Conservation (phyloP, 92 coral and sea anemone genomes). For the Zoanthus gigantus region DNA sequence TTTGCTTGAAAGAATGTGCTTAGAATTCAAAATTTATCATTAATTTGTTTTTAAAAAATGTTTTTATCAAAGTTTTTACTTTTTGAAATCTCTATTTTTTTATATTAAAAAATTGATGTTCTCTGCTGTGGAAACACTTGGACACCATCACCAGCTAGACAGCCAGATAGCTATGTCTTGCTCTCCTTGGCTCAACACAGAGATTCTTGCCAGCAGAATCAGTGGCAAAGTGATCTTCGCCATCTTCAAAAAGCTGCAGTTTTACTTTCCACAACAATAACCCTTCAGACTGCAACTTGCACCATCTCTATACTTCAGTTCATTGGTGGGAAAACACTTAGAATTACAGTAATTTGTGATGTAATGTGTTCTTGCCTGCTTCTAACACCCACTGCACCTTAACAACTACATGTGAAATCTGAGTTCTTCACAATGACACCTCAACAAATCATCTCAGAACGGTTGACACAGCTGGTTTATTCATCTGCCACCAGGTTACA, state of each 20-base stretch:
- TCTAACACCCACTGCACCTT: slow-evolving; percentile 42
- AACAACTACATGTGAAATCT: slow-evolving; percentile 9
- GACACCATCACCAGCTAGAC: slow-evolving; percentile 26
- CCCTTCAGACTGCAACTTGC: slow-evolving; percentile 19
- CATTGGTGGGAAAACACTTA: slow-evolving; percentile 2
- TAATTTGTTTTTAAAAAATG: too few species aligned
- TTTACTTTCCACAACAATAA: background rate
- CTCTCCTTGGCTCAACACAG: background rate
- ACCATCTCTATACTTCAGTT: slow-evolving; percentile 20
- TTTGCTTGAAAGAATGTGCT: too few species aligned
- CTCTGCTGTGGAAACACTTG: background rate
- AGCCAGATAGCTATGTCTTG: slow-evolving; percentile 1
- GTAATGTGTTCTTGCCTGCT: slow-evolving; percentile 16
- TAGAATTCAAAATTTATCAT: too few species aligned
- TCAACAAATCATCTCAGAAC: slow-evolving; percentile 19
- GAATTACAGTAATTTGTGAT: background rate
- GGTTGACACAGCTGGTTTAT: slow-evolving; percentile 21
- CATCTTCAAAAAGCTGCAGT: slow-evolving; percentile 15
- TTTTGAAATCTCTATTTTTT: too few species aligned
- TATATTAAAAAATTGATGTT: background rate
- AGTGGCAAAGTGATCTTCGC: background rate
- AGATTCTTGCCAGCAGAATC: background rate
- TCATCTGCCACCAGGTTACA: slow-evolving; percentile 12
- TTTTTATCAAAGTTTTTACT: too few species aligned
- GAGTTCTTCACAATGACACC: background rate